Evolutionary conservation across 2,113 vertebrate species (phyloP).

Genomic region (Megaleporinus macrocephalus): DNA sequence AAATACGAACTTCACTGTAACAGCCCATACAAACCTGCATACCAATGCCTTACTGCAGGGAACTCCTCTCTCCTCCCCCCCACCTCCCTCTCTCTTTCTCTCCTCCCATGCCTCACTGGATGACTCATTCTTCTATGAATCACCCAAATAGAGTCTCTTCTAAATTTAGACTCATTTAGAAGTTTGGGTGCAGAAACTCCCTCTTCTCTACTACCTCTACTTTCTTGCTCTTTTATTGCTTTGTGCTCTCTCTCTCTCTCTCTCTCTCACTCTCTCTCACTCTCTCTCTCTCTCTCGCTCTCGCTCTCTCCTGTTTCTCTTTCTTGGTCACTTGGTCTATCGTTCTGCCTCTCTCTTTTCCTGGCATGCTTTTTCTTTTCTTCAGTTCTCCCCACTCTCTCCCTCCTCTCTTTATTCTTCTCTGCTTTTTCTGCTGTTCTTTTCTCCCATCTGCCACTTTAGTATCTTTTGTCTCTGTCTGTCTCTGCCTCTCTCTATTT

Average conservation of each 20-base stretch:
- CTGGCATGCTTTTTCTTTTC: neutral
- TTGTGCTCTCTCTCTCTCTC: no score
- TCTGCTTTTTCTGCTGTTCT: neutral
- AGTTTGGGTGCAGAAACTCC: constrained; percentile 48
- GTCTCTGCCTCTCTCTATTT: neutral
- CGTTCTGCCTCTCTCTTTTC: neutral
- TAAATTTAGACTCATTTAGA: constrained; percentile 54
- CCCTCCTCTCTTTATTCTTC: neutral
- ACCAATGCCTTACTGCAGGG: constrained; percentile 34
- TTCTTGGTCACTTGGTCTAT: no score
- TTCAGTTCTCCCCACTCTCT: neutral
- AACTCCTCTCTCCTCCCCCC: constrained; percentile 14
- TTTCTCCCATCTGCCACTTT: neutral
- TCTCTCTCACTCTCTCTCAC: neutral
- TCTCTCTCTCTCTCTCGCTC: neutral
- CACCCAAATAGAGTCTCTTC: constrained; percentile 48
- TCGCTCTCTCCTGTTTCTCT: no score
- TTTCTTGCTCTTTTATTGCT: neutral
- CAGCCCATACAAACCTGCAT: constrained; percentile 15
- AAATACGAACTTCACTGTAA: constrained; percentile 33
- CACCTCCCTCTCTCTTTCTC: neutral
- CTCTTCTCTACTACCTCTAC: constrained; percentile 2
- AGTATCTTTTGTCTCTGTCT: neutral
- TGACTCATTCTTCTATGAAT: constrained; percentile 59
- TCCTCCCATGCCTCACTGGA: constrained; percentile 9